phyloP scores from a whole-genome alignment of 2,888 invertebrate genomes.

The Ypsolopha sequella region DNA sequence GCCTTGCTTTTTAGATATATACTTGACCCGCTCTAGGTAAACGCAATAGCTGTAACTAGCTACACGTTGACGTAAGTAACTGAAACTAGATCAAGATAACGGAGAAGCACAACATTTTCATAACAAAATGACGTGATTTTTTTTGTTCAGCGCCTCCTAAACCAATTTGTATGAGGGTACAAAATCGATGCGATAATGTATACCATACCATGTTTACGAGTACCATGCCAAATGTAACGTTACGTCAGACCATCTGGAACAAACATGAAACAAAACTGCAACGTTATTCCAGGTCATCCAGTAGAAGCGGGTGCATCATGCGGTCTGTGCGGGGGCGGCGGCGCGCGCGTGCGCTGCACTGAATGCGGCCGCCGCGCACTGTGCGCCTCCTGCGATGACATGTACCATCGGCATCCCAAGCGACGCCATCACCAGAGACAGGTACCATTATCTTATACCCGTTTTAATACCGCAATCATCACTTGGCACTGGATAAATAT shows the following conservation, averaged over 20 bases:
- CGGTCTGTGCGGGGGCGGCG: constrained; percentile 87
- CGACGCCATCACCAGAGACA: constrained; percentile 84
- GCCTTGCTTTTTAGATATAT: too few relatives aligned
- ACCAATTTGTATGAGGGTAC: background rate
- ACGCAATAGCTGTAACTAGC: too few relatives aligned
- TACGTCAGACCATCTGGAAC: too few relatives aligned
- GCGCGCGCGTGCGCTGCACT: constrained; percentile 85
- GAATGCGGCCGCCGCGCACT: constrained; percentile 87
- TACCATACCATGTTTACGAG: too few relatives aligned
- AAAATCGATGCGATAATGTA: constrained; percentile 1
- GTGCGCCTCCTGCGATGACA: constrained; percentile 92
- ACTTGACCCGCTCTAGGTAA: too few relatives aligned
- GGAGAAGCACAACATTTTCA: too few relatives aligned
- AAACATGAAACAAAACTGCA: too few relatives aligned
- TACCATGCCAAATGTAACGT: too few relatives aligned
- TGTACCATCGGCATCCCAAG: constrained; percentile 95
- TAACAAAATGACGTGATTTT: too few relatives aligned
- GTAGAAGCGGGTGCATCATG: constrained; percentile 74
- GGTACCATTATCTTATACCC: constrained; percentile 46
- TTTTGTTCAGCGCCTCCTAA: too few relatives aligned
- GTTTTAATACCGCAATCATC: background rate
- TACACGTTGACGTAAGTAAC: too few relatives aligned
- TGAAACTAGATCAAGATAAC: too few relatives aligned
- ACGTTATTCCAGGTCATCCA: background rate
- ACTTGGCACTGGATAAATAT: background rate